Evolutionary conservation across 2,888 invertebrate genomes (phyloP).

Genomic region (Theodoxus fluviatilis): DNA sequence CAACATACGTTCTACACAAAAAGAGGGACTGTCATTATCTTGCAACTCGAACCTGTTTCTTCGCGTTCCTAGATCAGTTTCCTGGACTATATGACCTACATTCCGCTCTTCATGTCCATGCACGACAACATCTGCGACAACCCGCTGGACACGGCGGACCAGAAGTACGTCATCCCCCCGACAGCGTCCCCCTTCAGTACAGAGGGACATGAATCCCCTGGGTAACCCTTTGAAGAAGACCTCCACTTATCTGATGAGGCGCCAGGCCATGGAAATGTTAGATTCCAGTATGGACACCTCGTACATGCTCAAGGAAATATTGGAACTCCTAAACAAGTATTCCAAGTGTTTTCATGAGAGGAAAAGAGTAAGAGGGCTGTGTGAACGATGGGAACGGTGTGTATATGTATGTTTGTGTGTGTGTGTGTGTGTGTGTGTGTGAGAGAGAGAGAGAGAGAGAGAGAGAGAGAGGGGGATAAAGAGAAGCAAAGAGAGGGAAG

Average conservation of each 20-base stretch:
- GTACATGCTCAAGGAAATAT: constrained; percentile 27
- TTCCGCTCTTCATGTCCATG: constrained; percentile 61
- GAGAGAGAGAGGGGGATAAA: not conserved
- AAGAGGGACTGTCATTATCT: too few species aligned
- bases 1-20: too few species aligned
- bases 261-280: constrained; percentile 44
- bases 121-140: constrained; percentile 60
- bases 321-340: constrained; percentile 37
- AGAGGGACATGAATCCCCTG: constrained; percentile 60
- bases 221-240: constrained; percentile 47
- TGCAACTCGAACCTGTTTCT: too few species aligned
- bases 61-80: constrained; percentile 62
- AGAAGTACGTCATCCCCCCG: constrained; percentile 46
- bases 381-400: not conserved
- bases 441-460: constrained; percentile 21
- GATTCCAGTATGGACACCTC: constrained; percentile 26
- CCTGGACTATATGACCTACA: constrained; percentile 60
- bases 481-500: not conserved
- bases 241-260: constrained; percentile 43
- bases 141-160: constrained; percentile 58
- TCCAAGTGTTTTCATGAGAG: constrained; percentile 20
- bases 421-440: not conserved
- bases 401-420: not conserved
- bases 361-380: not conserved
- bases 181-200: constrained; percentile 36